Evolutionary conservation across 2,797 vertebrate species (phyloP).

Genomic region (Hippocampus kuda): DNA sequence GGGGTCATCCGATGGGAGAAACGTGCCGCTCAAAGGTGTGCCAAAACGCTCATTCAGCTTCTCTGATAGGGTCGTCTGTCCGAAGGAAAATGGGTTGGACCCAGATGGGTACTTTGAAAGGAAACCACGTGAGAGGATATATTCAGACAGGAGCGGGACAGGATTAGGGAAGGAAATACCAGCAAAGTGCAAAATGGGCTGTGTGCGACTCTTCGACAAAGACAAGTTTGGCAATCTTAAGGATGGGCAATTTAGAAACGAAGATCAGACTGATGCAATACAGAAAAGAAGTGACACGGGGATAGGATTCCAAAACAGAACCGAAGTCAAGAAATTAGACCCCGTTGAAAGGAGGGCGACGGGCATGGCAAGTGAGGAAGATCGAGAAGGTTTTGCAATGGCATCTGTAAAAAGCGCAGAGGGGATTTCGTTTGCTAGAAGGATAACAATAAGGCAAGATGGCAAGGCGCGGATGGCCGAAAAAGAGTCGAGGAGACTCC

Average conservation of each 20-base stretch:
- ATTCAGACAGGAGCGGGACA: constrained; percentile 33
- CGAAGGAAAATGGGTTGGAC: constrained; percentile 41
- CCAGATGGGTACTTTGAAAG: constrained; percentile 17
- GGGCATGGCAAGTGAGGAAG: constrained; percentile 23
- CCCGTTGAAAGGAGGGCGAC: constrained; percentile 17
- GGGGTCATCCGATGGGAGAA: constrained; percentile 22
- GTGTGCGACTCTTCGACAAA: constrained; percentile 22
- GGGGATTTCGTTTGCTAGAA: constrained; percentile 53
- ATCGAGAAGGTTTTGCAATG: constrained; percentile 52
- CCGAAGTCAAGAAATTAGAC: constrained; percentile 23
- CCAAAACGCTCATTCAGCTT: constrained; percentile 67
- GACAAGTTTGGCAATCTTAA: constrained; percentile 26
- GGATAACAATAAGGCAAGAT: constrained; percentile 54
- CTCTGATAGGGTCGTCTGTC: constrained; percentile 51
- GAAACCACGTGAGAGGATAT: constrained; percentile 29
- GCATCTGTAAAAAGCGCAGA: constrained; percentile 57
- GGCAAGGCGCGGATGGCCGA: constrained; percentile 35
- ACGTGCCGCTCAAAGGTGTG: constrained; percentile 25
- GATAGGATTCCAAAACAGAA: constrained; percentile 12
- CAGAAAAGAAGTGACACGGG: constrained; percentile 18
- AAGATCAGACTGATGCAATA: constrained; percentile 8
- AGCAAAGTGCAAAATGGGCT: constrained; percentile 26
- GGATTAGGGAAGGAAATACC: constrained; percentile 23
- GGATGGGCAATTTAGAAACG: constrained; percentile 17
- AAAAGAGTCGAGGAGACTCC: constrained; percentile 16